Conservation (phyloP, 2,888 invertebrate genomes). For the Tethea ocularis region DNA sequence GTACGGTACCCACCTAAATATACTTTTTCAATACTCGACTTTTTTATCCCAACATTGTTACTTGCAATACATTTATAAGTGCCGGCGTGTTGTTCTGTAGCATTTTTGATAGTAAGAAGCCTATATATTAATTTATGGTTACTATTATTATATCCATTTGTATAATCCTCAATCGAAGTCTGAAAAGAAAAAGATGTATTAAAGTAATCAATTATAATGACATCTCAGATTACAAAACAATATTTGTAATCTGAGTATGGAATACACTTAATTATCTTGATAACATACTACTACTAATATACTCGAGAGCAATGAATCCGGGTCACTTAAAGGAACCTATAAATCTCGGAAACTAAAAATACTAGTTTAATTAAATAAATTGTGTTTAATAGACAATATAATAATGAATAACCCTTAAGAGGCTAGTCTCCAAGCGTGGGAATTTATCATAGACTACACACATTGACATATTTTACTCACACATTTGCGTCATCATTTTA, state of each 20-base stretch:
- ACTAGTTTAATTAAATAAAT: not conserved
- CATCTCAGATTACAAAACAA: too few species aligned
- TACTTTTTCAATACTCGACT: constrained; percentile 28
- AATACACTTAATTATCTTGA: too few species aligned
- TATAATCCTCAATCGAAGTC: not conserved
- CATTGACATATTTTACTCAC: too few species aligned
- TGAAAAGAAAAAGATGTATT: not conserved
- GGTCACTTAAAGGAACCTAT: not conserved
- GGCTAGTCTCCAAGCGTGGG: too few species aligned
- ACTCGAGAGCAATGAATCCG: not conserved
- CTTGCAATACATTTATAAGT: constrained; percentile 52
- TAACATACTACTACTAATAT: too few species aligned
- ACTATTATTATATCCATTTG: not conserved
- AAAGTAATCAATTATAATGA: too few species aligned
- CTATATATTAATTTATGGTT: not conserved
- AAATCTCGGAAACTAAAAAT: too few species aligned
- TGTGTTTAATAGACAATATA: not conserved
- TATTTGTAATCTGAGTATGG: too few species aligned
- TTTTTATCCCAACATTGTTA: constrained; percentile 35
- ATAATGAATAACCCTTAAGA: too few species aligned
- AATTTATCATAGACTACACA: too few species aligned
- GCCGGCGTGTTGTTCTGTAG: constrained; percentile 52
- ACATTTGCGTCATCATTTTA: too few species aligned
- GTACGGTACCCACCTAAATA: constrained; percentile 11
- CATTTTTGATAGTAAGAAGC: constrained; percentile 52